These are phyloP conservation scores for Parnassius mnemosyne DNA, from an alignment of 2,888 invertebrate species.

Conservation along the genomic window DNA sequence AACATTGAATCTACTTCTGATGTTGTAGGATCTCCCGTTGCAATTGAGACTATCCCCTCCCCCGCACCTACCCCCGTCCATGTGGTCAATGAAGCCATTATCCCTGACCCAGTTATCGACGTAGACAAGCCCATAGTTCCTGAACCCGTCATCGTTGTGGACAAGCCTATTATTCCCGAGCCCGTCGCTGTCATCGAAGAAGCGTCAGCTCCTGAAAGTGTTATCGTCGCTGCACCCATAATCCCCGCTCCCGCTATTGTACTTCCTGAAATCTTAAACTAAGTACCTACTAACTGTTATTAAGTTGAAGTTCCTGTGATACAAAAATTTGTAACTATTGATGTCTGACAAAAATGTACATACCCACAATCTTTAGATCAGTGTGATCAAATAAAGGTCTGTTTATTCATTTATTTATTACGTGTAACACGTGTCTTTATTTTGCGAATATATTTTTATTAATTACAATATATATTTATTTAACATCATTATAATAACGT, in stretches of 20 bases:
- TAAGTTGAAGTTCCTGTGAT: constrained; percentile 5
- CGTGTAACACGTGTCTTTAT: too few relatives aligned
- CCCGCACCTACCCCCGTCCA: constrained; percentile 19
- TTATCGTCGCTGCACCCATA: constrained; percentile 27
- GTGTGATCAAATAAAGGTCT: constrained; percentile 14
- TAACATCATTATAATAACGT: too few relatives aligned
- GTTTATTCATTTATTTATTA: background rate
- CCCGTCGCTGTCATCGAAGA: constrained; percentile 24
- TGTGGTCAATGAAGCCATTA: constrained; percentile 18
- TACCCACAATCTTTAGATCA: background rate
- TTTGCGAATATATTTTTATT: too few relatives aligned
- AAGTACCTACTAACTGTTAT: constrained; percentile 7
- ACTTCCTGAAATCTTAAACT: constrained; percentile 30
- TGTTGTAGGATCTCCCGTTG: constrained; percentile 15
- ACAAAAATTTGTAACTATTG: background rate
- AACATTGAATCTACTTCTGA: constrained; percentile 27
- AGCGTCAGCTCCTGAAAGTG: constrained; percentile 23
- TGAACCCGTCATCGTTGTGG: too few relatives aligned
- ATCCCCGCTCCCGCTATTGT: constrained; percentile 24
- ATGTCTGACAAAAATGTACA: background rate
- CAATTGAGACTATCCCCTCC: constrained; percentile 9
- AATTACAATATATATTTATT: too few relatives aligned
- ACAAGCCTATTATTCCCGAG: constrained; percentile 7
- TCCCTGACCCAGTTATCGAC: background rate
- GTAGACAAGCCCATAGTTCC: too few relatives aligned